Conservation (phyloP, 1,140 invertebrate species). For the Drosophila triauraria region DNA sequence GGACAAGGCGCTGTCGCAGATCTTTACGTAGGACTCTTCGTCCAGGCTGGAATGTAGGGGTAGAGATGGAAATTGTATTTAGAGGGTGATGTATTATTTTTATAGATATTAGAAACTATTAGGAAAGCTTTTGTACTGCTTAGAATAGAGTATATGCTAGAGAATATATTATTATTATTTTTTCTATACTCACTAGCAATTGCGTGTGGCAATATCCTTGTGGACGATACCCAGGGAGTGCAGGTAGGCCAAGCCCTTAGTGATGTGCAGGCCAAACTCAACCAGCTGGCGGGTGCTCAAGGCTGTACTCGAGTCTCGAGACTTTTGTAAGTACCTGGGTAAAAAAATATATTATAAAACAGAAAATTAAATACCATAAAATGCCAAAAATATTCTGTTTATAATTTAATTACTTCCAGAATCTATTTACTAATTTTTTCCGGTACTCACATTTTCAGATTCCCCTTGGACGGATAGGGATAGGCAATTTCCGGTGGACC, state of each 20-base stretch:
- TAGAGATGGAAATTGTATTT: background rate
- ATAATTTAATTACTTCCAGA: no score
- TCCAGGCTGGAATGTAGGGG: slow-evolving; percentile 88
- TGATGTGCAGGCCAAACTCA: slow-evolving; percentile 94
- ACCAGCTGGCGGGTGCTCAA: slow-evolving; percentile 94
- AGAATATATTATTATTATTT: no score
- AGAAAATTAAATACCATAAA: background rate
- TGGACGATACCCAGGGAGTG: slow-evolving; percentile 95
- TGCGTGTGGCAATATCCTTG: slow-evolving; percentile 95
- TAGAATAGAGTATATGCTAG: background rate
- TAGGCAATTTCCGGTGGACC: slow-evolving; percentile 93
- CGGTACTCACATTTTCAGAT: slow-evolving; percentile 92
- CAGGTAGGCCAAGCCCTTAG: slow-evolving; percentile 94
- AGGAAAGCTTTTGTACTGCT: background rate
- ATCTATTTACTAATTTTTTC: no score
- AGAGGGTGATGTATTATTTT: no score
- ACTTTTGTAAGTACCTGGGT: slow-evolving; percentile 88
- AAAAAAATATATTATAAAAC: background rate
- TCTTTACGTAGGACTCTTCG: slow-evolving; percentile 92
- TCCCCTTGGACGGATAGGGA: slow-evolving; percentile 91
- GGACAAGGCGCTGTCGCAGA: slow-evolving; percentile 95
- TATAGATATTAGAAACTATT: no score
- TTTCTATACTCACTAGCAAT: slow-evolving; percentile 91
- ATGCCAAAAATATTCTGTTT: background rate
- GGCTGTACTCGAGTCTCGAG: slow-evolving; percentile 86